A percentile compares a stretch with the other conserved stretches of the same genome.
These are phyloP conservation scores for Apotomis turbidana DNA, from an alignment of 2,888 invertebrate genomes.

Conservation along the genomic window DNA sequence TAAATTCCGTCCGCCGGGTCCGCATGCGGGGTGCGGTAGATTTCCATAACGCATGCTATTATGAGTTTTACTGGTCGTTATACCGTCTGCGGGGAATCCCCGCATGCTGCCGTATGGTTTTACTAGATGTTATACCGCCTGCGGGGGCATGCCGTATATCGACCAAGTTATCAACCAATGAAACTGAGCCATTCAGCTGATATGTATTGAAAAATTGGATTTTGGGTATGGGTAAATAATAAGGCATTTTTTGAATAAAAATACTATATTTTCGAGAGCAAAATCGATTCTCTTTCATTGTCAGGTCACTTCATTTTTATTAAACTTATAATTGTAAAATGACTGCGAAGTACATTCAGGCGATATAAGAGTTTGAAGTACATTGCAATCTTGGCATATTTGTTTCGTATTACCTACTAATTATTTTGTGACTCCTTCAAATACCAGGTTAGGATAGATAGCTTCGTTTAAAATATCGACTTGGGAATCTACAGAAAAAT, in stretches of 20 bases:
- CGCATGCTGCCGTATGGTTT: too few species aligned
- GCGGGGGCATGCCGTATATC: too few species aligned
- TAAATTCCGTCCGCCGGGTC: too few species aligned
- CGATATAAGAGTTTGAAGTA: neutral
- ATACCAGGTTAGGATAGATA: constrained; percentile 15
- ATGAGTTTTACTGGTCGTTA: too few species aligned
- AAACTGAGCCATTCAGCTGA: too few species aligned
- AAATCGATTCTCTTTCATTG: constrained; percentile 58
- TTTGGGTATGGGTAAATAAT: constrained; percentile 42
- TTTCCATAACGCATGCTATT: too few species aligned
- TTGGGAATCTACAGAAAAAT: constrained; percentile 12
- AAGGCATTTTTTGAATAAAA: constrained; percentile 42
- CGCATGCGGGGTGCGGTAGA: too few species aligned
- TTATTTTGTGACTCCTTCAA: constrained; percentile 31
- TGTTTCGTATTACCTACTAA: neutral
- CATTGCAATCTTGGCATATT: constrained; percentile 1
- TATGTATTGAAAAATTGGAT: neutral
- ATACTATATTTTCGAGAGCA: constrained; percentile 68
- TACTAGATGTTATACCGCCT: too few species aligned
- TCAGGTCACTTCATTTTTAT: constrained; percentile 80
- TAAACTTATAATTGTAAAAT: constrained; percentile 48
- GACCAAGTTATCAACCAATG: too few species aligned
- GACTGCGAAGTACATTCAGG: constrained; percentile 30
- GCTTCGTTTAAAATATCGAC: neutral
- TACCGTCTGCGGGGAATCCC: too few species aligned